A percentile compares a stretch with the other conserved stretches of the same genome.
These are phyloP conservation scores for Siniperca knerii DNA, from an alignment of 2,113 vertebrate species.

Conservation along the genomic window DNA sequence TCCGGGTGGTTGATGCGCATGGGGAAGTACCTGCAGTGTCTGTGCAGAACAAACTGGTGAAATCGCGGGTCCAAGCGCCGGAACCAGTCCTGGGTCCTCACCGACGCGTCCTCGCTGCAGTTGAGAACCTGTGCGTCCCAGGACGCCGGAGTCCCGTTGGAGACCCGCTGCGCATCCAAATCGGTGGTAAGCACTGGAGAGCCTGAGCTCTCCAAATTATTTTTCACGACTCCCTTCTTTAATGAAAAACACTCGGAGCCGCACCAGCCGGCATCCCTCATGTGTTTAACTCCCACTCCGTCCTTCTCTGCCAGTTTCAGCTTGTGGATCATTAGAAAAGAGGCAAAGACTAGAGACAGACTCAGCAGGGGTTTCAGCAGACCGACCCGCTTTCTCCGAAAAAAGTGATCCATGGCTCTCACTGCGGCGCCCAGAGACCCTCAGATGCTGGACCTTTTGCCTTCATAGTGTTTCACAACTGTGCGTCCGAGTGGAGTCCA, in stretches of 20 bases:
- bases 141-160: constrained; percentile 44
- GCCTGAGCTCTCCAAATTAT: constrained; percentile 9
- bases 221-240: constrained; percentile 43
- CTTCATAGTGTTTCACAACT: constrained; percentile 58
- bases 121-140: constrained; percentile 82
- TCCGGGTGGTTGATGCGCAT: constrained; percentile 87
- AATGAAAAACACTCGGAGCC: constrained; percentile 62
- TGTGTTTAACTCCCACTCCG: constrained; percentile 41
- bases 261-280: constrained; percentile 61
- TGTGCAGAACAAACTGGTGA: constrained; percentile 85
- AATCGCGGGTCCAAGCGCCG: constrained; percentile 80
- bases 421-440: constrained; percentile 28
- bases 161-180: constrained; percentile 16
- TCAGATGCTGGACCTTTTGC: constrained; percentile 25
- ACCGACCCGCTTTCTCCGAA: constrained; percentile 77
- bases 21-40: constrained; percentile 87
- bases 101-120: constrained; percentile 78
- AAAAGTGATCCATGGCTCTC: constrained; percentile 82
- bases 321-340: constrained; percentile 85
- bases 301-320: constrained; percentile 82
- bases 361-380: constrained; percentile 84
- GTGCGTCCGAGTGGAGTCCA: constrained; percentile 5
- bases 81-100: constrained; percentile 81
- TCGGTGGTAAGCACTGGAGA: neutral
- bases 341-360: constrained; percentile 81